Base-by-base conservation (phyloP, 2,888 invertebrate genomes). In the Plebejus argus region DNA sequence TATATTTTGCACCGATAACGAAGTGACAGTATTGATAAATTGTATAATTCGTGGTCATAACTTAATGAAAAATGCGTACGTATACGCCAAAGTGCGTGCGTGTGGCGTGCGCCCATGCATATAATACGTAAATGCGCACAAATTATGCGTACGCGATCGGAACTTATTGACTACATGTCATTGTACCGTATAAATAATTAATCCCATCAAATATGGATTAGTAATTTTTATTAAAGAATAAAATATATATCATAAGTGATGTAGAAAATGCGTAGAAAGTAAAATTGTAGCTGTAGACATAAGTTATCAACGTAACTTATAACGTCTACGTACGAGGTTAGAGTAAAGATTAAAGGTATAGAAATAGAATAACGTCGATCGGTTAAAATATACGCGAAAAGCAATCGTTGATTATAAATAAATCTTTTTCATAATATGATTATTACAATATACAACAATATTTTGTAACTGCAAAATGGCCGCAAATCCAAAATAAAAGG, bases 251-350 rank as follows among this genome's bases (percentile, higher is more conserved):
- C 66, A 66, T 33, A 66, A 15, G 28, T 15, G 1, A 66, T 6
- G 28, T 33, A 66, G 12, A 66, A 66, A 33, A 66, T 12, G 66
- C 12, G 23, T 66, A 18, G 15, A 66, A 28, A 23, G 61, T 66
- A 23, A 23, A 23, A 4, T 66, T 8, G 58, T 58, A 58, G 20
- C 20, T 20, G 5, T 66, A 66, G 66, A 66, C 66, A 66, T 66
- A 66, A 66, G 66, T 66, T 66, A 66, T 66, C 66, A 66, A 66
- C 66, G 66, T 66, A 66, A 66, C 66, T 66, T 66, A 66, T 33
- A 66, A 66, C 66, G 66, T 66, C 66, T 18, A 66, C 20, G 66
- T 18, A 66, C 20, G 66, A 28, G 28, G 66, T 66, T 33, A 12
- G 4, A 23, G 12, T 61, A 61, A 61, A 61, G 10, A 23, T 28